A percentile compares a stretch with the other conserved stretches of the same genome.
phyloP scores from a whole-genome alignment of 2,797 vertebrate genomes.

The Lates japonicus region DNA sequence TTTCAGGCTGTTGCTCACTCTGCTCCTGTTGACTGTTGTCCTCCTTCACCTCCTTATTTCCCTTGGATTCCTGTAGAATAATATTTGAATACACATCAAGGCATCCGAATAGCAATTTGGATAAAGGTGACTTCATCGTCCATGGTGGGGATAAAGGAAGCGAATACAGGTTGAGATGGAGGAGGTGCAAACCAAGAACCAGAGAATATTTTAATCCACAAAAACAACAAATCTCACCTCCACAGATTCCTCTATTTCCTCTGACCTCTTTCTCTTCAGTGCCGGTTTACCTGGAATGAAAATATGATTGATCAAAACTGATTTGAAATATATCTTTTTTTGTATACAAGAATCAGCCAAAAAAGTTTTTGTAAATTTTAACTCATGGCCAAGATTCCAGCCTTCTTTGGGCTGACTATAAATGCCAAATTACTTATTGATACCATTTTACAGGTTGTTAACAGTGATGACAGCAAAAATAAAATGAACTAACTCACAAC shows the following conservation, averaged over 20 bases:
- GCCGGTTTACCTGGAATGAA: conserved; percentile 71
- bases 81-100: background rate
- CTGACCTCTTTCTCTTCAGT: conserved; percentile 77
- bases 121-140: background rate
- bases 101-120: background rate
- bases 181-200: background rate
- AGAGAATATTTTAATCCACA: background rate
- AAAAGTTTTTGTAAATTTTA: background rate
- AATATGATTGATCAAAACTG: background rate
- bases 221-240: conserved; percentile 66
- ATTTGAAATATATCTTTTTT: background rate
- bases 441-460: conserved; percentile 25
- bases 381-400: background rate
- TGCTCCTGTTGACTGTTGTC: conserved; percentile 39
- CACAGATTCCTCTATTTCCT: conserved; percentile 69
- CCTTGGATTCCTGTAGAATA: conserved; percentile 43
- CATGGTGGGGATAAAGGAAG: background rate
- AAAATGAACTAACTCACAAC: background rate
- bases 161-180: background rate
- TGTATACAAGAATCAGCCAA: background rate
- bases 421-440: conserved; percentile 9
- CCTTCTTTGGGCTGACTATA: conserved; percentile 1
- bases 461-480: background rate
- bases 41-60: conserved; percentile 21
- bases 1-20: conserved; percentile 40